These are phyloP conservation scores for Cryptus viduatorius DNA, from an alignment of 2,888 invertebrate species.

Conservation along the genomic window DNA sequence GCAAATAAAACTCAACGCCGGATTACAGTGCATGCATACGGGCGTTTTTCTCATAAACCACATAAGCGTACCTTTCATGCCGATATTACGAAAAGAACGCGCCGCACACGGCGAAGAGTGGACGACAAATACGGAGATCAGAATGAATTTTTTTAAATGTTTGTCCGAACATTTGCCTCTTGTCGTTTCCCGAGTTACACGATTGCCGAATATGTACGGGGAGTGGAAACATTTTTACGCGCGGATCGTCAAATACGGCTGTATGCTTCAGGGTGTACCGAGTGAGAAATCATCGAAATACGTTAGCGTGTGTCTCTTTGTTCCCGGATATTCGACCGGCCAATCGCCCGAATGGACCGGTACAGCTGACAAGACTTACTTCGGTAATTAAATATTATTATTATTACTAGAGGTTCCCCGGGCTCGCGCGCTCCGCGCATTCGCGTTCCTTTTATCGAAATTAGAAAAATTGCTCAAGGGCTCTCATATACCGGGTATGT, in stretches of 20 bases:
- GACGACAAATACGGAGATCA: constrained; percentile 38
- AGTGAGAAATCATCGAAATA: constrained; percentile 59
- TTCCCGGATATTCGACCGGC: constrained; percentile 65
- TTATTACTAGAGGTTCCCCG: no score
- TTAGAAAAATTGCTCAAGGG: no score
- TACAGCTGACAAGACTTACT: constrained; percentile 71
- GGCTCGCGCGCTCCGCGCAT: no score
- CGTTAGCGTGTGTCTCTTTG: constrained; percentile 65
- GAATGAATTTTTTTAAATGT: constrained; percentile 55
- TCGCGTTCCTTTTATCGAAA: no score
- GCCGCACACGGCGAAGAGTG: constrained; percentile 66
- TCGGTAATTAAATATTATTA: constrained; percentile 63
- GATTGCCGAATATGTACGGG: constrained; percentile 62
- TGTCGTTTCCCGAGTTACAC: constrained; percentile 65
- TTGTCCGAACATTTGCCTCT: constrained; percentile 68
- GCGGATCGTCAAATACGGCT: constrained; percentile 72
- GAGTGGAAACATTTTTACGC: constrained; percentile 72
- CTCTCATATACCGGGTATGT: no score
- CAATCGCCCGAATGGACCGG: constrained; percentile 69
- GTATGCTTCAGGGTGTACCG: constrained; percentile 73
- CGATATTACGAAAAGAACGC: constrained; percentile 70
- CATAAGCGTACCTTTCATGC: constrained; percentile 76
- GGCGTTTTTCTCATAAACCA: constrained; percentile 75
- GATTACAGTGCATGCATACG: constrained; percentile 57
- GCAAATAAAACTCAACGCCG: constrained; percentile 72